Conservation (phyloP, 2,113 vertebrate species). For the Mirza zaza region DNA sequence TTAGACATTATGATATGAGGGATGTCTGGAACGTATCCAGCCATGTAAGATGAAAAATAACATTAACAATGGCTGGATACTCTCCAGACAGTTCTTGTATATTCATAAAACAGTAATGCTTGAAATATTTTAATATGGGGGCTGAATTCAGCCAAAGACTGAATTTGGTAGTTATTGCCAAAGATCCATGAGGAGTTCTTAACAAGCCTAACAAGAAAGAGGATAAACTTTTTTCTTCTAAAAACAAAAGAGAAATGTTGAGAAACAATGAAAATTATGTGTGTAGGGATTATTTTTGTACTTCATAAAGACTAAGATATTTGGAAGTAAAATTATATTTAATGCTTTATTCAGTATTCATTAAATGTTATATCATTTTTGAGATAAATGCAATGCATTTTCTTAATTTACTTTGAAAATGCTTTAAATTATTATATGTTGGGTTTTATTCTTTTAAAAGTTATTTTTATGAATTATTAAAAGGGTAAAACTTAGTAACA, state of each 20-base stretch:
- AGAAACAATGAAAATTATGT: background rate
- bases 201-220: background rate
- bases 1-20: background rate
- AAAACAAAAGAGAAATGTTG: background rate
- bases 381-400: background rate
- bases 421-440: background rate
- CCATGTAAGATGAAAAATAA: no score
- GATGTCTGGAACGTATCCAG: no score
- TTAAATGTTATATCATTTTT: background rate
- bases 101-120: background rate
- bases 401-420: background rate
- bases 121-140: background rate
- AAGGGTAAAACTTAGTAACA: background rate
- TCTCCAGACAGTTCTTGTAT: no score
- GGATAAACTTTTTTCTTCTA: background rate
- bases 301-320: background rate
- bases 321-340: background rate
- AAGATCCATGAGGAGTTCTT: background rate
- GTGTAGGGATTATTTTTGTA: background rate
- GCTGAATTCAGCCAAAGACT: background rate
- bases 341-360: background rate
- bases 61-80: no score
- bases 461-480: background rate
- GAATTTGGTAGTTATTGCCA: background rate
- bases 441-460: background rate